Evolutionary conservation across 2,797 vertebrate genomes (phyloP).

Genomic region (Eulemur mongoz): DNA sequence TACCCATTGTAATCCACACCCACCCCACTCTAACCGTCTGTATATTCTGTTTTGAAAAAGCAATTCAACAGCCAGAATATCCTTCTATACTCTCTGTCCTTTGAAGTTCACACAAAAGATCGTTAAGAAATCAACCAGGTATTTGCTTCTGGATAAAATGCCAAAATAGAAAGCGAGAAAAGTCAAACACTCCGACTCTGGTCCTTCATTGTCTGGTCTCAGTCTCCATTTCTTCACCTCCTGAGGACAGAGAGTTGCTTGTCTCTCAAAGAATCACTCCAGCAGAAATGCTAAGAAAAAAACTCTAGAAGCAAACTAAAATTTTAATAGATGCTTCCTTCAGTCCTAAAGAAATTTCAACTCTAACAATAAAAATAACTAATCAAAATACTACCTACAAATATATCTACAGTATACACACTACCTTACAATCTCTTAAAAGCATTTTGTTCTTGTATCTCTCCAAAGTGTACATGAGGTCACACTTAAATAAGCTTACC

Average conservation of each 20-base stretch:
- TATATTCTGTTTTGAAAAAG: neutral
- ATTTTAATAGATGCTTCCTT: neutral
- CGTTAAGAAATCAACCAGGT: neutral
- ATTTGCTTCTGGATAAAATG: neutral
- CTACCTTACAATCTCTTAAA: neutral
- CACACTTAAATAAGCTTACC: neutral
- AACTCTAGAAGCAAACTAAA: neutral
- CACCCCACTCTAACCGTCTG: neutral
- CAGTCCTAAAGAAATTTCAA: neutral
- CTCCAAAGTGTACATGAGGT: neutral
- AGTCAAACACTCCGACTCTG: neutral
- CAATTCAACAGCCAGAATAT: neutral
- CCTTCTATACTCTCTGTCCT: neutral
- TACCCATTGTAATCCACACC: neutral
- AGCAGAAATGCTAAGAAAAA: neutral
- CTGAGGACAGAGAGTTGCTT: neutral
- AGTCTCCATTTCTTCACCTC: neutral
- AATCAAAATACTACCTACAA: neutral
- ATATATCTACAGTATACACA: neutral
- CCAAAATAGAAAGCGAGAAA: neutral
- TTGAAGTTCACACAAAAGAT: neutral
- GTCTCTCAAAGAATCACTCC: neutral
- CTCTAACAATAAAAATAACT: conserved; percentile 6
- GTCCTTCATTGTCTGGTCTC: neutral
- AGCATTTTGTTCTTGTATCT: neutral